phyloP scores from a whole-genome alignment of 2,113 vertebrate species.

The Penelope pileata region DNA sequence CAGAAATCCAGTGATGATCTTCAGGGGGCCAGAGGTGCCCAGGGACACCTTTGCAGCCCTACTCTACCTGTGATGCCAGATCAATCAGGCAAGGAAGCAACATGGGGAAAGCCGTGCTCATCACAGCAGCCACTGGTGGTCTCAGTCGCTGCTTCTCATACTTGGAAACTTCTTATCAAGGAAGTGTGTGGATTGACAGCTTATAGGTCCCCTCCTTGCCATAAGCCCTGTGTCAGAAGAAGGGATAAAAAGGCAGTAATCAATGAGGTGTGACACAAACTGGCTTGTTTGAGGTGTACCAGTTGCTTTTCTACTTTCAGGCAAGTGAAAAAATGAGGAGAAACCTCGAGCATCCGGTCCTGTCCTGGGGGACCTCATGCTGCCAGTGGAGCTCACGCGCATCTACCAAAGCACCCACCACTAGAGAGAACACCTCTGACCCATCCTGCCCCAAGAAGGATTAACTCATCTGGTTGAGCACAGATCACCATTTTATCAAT shows the following conservation, averaged over 20 bases:
- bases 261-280: neutral
- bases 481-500: neutral
- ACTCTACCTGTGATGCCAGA: neutral
- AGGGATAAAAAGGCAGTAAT: neutral
- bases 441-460: neutral
- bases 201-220: neutral
- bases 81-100: neutral
- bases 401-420: neutral
- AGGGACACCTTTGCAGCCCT: neutral
- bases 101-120: neutral
- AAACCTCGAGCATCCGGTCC: neutral
- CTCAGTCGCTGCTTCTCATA: neutral
- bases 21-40: neutral
- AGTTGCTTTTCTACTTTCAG: neutral
- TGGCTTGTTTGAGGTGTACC: neutral
- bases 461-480: neutral
- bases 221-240: neutral
- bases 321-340: neutral
- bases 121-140: neutral
- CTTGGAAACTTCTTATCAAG: neutral
- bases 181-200: neutral
- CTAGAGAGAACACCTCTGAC: neutral
- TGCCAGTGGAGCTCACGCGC: neutral
- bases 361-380: rapidly evolving
- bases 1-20: neutral